These are phyloP conservation scores for Sepiola atlantica DNA, from an alignment of 2,888 invertebrate species.

Conservation along the genomic window DNA sequence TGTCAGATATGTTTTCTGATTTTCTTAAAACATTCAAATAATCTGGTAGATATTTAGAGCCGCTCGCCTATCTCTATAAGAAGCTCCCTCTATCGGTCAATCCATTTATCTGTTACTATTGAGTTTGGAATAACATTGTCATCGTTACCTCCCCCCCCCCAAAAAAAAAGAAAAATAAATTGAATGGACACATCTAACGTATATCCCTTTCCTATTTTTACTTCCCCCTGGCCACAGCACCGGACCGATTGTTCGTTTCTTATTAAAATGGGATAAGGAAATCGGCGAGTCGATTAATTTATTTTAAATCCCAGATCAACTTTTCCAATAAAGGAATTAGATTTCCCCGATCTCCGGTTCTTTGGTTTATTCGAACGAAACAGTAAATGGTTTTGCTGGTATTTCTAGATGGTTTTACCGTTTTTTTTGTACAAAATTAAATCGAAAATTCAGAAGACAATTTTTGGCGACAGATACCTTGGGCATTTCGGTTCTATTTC, in stretches of 20 bases:
- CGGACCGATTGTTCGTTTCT: neutral
- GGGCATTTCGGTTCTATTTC: neutral
- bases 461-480: neutral
- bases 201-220: no score
- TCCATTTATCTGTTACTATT: no score
- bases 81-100: no score
- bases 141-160: no score
- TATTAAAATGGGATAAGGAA: neutral
- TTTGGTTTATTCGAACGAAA: neutral
- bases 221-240: no score
- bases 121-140: no score
- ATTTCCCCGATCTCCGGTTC: neutral
- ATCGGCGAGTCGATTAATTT: neutral
- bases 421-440: neutral
- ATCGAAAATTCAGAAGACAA: neutral
- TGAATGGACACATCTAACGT: no score
- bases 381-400: neutral
- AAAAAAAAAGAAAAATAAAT: no score
- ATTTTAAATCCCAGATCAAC: slow-evolving; percentile 32
- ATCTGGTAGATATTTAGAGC: neutral
- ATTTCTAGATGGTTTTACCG: neutral
- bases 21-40: neutral
- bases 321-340: neutral
- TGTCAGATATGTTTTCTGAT: neutral
- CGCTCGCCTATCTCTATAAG: no score